phyloP scores from a whole-genome alignment of 2,113 vertebrate genomes.

The Falcunculus frontatus region DNA sequence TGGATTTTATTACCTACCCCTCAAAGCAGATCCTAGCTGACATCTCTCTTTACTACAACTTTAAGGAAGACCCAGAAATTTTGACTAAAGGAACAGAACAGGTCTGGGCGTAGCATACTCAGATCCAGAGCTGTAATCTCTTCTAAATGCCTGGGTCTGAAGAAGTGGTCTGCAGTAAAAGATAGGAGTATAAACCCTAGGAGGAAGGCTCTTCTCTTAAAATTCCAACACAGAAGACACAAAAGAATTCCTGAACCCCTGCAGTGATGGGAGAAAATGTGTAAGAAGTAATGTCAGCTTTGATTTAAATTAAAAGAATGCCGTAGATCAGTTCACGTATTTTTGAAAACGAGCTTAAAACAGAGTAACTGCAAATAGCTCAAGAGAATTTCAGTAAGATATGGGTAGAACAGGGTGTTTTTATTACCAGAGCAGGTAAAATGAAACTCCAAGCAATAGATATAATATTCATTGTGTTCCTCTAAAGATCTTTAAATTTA shows the following conservation, averaged over 20 bases:
- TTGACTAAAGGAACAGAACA: neutral
- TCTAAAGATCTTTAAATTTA: neutral
- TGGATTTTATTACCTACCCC: neutral
- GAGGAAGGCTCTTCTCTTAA: neutral
- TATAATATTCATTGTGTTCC: neutral
- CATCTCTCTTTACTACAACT: neutral
- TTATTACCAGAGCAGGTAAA: neutral
- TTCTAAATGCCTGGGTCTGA: neutral
- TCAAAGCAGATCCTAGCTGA: neutral
- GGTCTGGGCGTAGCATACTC: neutral
- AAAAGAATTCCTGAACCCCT: neutral
- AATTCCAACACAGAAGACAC: neutral
- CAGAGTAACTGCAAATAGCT: neutral
- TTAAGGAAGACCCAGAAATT: neutral
- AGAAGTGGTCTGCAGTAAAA: neutral
- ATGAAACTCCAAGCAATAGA: neutral
- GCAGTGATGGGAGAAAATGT: neutral
- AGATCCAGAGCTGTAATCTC: neutral
- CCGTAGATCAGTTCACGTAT: neutral
- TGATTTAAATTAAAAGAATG: neutral
- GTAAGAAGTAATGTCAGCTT: neutral
- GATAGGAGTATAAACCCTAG: neutral
- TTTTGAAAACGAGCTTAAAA: neutral
- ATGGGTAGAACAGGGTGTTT: neutral
- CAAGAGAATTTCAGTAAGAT: neutral